These are phyloP conservation scores for Temnothorax rugatulus DNA, from an alignment of 2,888 invertebrate genomes.

Conservation along the genomic window DNA sequence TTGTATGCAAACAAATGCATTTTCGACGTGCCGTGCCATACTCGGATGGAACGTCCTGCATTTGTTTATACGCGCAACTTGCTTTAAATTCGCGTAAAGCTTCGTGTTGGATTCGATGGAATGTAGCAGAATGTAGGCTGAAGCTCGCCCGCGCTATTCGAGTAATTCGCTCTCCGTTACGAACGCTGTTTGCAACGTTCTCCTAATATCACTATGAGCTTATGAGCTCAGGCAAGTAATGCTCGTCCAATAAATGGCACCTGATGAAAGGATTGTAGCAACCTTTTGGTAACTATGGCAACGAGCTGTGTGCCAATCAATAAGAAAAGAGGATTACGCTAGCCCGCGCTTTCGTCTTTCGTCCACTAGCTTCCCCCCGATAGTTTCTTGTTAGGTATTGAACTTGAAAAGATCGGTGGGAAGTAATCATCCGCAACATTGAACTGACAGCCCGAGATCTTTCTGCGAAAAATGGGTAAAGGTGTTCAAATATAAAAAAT, in stretches of 20 bases:
- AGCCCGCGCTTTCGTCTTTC: slow-evolving; percentile 26
- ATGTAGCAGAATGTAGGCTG: neutral
- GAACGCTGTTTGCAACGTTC: slow-evolving; percentile 5
- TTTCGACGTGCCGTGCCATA: neutral
- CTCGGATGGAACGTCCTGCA: neutral
- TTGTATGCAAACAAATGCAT: slow-evolving; percentile 27
- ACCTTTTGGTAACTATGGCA: slow-evolving; percentile 63
- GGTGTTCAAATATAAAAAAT: neutral
- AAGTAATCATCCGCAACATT: slow-evolving; percentile 1
- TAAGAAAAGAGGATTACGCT: slow-evolving; percentile 45
- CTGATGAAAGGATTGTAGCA: slow-evolving; percentile 66
- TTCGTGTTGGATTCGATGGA: neutral
- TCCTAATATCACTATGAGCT: slow-evolving; percentile 36
- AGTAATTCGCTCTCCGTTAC: slow-evolving; percentile 3
- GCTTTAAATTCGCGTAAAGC: slow-evolving; percentile 2
- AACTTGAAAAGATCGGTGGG: slow-evolving; percentile 20
- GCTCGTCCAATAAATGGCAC: slow-evolving; percentile 67
- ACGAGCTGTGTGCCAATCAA: slow-evolving; percentile 63
- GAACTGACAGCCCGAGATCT: neutral
- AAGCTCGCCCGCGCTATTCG: neutral
- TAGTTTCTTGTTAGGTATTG: slow-evolving; percentile 37
- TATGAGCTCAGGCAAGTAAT: slow-evolving; percentile 38
- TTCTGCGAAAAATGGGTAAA: neutral
- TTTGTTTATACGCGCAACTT: slow-evolving; percentile 29
- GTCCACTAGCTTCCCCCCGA: neutral